Evolutionary conservation across 2,888 invertebrate species (phyloP).

Genomic region (Clitarchus hookeri): DNA sequence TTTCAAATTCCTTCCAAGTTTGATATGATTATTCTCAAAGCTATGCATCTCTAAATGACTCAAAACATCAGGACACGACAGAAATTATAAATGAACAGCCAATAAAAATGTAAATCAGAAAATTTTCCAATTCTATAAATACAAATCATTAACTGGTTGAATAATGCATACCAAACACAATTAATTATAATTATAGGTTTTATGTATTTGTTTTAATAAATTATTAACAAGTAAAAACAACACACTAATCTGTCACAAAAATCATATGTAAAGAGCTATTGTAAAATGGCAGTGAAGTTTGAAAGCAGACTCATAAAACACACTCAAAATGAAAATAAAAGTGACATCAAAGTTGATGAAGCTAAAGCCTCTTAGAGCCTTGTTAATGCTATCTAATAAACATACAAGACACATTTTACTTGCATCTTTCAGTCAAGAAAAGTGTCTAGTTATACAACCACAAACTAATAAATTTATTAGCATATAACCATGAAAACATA

Average conservation of each 20-base stretch:
- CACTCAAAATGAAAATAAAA: not conserved
- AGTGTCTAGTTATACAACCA: not conserved
- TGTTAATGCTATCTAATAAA: not conserved
- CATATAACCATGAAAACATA: not conserved
- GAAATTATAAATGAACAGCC: too few relatives aligned
- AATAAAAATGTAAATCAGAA: too few relatives aligned
- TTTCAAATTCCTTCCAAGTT: too few relatives aligned
- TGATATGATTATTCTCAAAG: too few relatives aligned
- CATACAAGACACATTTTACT: not conserved
- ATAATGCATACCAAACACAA: not conserved
- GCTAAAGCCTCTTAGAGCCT: not conserved
- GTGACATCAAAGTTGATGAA: not conserved
- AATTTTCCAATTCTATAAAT: too few relatives aligned
- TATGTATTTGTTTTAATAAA: not conserved
- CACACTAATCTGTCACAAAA: not conserved
- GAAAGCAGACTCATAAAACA: not conserved
- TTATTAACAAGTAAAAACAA: not conserved
- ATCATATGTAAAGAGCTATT: not conserved
- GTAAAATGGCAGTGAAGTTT: not conserved
- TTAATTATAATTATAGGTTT: not conserved
- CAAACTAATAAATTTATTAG: not conserved
- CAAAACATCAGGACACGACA: too few relatives aligned
- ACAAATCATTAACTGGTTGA: not conserved
- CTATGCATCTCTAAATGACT: too few relatives aligned
- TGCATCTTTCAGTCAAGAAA: not conserved